These are phyloP conservation scores for Anser brachyrhynchus DNA, from an alignment of 2,113 vertebrate species.

Conservation along the genomic window DNA sequence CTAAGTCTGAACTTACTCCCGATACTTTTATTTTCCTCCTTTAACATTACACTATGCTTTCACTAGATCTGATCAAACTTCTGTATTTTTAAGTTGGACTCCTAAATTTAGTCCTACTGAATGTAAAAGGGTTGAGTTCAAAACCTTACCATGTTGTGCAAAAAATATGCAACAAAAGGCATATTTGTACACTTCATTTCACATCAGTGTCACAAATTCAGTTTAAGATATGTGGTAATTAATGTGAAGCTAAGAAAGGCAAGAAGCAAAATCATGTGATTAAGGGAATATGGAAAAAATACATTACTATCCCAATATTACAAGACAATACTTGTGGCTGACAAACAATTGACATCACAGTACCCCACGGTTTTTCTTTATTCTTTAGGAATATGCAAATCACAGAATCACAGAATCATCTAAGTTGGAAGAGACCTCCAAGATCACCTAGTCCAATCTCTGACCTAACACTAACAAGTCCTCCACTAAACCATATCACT, in stretches of 20 bases:
- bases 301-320: neutral
- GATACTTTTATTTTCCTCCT: neutral
- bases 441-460: no score
- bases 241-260: neutral
- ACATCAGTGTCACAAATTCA: neutral
- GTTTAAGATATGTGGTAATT: neutral
- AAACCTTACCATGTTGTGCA: neutral
- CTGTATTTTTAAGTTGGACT: neutral
- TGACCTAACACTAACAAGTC: no score
- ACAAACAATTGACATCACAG: constrained; percentile 41
- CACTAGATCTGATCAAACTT: neutral
- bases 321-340: constrained; percentile 64
- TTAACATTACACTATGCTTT: neutral
- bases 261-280: neutral
- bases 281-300: neutral
- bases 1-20: neutral
- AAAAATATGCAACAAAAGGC: neutral
- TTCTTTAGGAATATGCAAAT: constrained; percentile 37
- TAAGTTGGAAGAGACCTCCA: no score
- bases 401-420: no score
- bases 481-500: no score
- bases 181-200: neutral
- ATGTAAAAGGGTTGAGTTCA: neutral
- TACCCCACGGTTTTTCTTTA: constrained; percentile 50
- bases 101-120: neutral